phyloP scores from a whole-genome alignment of 2,113 vertebrate genomes.

The Cynopterus brachyotis region DNA sequence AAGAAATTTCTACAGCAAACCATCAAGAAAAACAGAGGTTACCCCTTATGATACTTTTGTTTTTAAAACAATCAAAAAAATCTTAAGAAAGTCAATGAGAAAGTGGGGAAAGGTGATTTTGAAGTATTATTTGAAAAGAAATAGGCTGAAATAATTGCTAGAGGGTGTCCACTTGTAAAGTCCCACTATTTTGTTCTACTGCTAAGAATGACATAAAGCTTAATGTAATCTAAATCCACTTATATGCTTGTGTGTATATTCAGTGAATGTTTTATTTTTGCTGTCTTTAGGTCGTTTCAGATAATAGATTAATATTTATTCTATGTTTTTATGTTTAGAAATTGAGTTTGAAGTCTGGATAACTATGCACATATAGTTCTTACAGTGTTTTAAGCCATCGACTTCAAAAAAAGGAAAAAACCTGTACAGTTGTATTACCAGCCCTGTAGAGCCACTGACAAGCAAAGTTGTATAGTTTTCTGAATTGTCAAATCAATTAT shows the following conservation, averaged over 20 bases:
- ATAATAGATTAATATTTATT: not conserved
- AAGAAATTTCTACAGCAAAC: constrained; percentile 11
- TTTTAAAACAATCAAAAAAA: constrained; percentile 28
- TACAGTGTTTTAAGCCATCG: constrained; percentile 6
- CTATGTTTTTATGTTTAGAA: not conserved
- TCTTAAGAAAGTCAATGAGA: not conserved
- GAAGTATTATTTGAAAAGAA: constrained; percentile 31
- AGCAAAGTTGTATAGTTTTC: not conserved
- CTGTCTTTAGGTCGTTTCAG: not conserved
- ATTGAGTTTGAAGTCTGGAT: constrained; percentile 7
- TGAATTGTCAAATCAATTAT: not conserved
- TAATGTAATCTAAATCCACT: not conserved
- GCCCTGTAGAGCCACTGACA: constrained; percentile 10
- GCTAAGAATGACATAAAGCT: not conserved
- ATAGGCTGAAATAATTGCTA: not conserved
- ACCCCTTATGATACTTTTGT: not conserved
- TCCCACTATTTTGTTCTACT: not conserved
- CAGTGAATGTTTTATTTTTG: not conserved
- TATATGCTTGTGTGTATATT: not conserved
- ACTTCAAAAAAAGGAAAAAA: not conserved
- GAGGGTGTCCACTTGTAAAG: not conserved
- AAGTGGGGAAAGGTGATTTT: not conserved
- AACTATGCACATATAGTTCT: not conserved
- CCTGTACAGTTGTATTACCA: not conserved
- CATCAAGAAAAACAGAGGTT: not conserved